phyloP scores from a whole-genome alignment of 1,140 invertebrate genomes.

The Drosophila nikananu region DNA sequence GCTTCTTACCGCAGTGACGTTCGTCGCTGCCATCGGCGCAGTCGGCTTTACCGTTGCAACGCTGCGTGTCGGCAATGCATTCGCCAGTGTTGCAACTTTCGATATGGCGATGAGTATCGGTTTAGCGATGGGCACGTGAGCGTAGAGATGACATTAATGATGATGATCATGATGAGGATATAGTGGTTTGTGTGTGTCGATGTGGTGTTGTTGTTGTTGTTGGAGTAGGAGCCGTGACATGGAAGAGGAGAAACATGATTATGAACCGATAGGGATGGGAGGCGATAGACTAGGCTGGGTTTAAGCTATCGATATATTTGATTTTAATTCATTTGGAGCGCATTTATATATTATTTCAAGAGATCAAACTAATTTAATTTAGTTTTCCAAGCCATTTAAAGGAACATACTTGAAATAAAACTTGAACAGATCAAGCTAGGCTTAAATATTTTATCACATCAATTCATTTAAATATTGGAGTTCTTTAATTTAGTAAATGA shows the following conservation, averaged over 20 bases:
- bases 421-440: too few relatives aligned
- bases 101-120: conserved; percentile 23
- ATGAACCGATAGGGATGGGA: conserved; percentile 22
- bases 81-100: conserved; percentile 82
- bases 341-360: background rate
- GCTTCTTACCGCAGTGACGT: conserved; percentile 86
- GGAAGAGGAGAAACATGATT: conserved; percentile 41
- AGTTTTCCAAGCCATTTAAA: too few relatives aligned
- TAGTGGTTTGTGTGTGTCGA: conserved; percentile 21
- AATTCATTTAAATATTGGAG: background rate
- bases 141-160: conserved; percentile 13
- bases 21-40: conserved; percentile 92
- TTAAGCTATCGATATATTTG: background rate
- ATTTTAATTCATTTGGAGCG: too few relatives aligned
- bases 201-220: conserved; percentile 17
- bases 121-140: conserved; percentile 28
- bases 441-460: background rate
- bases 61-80: conserved; percentile 85
- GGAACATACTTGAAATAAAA: too few relatives aligned
- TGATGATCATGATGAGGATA: conserved; percentile 13
- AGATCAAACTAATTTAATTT: too few relatives aligned
- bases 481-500: background rate
- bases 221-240: conserved; percentile 46
- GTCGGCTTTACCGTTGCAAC: conserved; percentile 90
- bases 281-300: background rate